A percentile compares a stretch with the other conserved stretches of the same genome.
phyloP scores from a whole-genome alignment of 2,797 vertebrate species.

The Urocyon cinereoargenteus region DNA sequence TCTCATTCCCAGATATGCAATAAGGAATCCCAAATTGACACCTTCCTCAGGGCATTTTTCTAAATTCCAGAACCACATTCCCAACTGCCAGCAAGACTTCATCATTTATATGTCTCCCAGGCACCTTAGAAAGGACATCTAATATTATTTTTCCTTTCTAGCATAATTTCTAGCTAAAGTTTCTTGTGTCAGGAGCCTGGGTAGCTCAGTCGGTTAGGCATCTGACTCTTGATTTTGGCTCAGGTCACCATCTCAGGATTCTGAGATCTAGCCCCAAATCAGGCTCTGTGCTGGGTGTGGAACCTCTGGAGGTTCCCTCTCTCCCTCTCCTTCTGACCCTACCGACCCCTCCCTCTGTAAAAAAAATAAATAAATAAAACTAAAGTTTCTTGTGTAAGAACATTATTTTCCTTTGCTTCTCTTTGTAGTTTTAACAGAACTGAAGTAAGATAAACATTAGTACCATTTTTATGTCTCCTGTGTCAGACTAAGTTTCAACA shows the following conservation, averaged over 20 bases:
- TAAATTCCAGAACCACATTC: background rate
- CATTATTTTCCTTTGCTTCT: background rate
- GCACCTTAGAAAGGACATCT: background rate
- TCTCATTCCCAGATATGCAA: background rate
- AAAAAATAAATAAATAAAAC: no score
- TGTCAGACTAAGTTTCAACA: background rate
- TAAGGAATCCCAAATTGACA: background rate
- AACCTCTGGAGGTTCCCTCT: no score
- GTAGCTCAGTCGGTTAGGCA: no score
- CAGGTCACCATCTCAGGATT: no score
- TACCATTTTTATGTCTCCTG: background rate
- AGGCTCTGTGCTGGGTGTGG: no score
- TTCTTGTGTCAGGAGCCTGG: background rate
- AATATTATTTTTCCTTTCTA: background rate
- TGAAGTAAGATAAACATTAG: background rate
- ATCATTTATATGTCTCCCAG: background rate
- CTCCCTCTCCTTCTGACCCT: no score
- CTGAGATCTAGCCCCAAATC: no score
- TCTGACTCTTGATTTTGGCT: no score
- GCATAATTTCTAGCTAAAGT: background rate
- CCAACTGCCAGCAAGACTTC: background rate
- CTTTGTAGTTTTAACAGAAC: background rate
- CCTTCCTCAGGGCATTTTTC: background rate
- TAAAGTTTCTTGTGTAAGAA: background rate
- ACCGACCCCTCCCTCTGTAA: no score